Evolutionary conservation across 2,113 vertebrate genomes (phyloP), one percentile per base, ranked within the genome.

Genomic region (Elephas maximus): DNA sequence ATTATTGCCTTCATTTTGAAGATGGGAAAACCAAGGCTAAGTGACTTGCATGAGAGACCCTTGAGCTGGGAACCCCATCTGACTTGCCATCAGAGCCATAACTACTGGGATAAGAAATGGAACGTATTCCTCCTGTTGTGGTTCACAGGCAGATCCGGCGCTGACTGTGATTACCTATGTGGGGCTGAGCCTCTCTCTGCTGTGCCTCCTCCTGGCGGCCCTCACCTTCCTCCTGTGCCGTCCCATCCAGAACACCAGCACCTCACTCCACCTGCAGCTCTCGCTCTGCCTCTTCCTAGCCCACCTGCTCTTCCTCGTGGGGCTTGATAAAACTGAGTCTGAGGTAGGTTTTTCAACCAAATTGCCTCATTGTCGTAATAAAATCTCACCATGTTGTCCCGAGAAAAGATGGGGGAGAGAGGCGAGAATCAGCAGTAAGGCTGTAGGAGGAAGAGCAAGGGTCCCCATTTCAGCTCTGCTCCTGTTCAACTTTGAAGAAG

Each of bases 261-360:
- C 98, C 4, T 8, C 93, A 4, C 95, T 98, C 63, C 98, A 98
- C 83, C 93, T 98, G 20, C 98, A 98, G 86, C 97, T 99, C 63
- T 98, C 97, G 15, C 37, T 98, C 63, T 99, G 98, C 96, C 98
- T 99, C 73, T 98, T 99, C 51, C 51, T 98, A 89, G 98, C 98
- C 8, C 88, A 98, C 53, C 62, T 99, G 4, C 96, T 98, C 33
- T 98, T 98, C 74, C 97, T 99, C 53, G 77, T 88, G 0, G 97
- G 95, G 6, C 63, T 93, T 60, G 26, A 44, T 8, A 96, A 7
- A 67, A 89, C 69, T 0, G 5, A 84, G 51, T 71, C 91, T 6
- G 0, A 11, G 98, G 98, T 98, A 82, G 73, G 91, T 28, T 45
- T 28, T 57, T 57, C 53, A 51, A n/a, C 44, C 44, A 44, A 53